Evolutionary conservation across 2,113 vertebrate genomes (phyloP).

Genomic region (Cyanoderma ruficeps): DNA sequence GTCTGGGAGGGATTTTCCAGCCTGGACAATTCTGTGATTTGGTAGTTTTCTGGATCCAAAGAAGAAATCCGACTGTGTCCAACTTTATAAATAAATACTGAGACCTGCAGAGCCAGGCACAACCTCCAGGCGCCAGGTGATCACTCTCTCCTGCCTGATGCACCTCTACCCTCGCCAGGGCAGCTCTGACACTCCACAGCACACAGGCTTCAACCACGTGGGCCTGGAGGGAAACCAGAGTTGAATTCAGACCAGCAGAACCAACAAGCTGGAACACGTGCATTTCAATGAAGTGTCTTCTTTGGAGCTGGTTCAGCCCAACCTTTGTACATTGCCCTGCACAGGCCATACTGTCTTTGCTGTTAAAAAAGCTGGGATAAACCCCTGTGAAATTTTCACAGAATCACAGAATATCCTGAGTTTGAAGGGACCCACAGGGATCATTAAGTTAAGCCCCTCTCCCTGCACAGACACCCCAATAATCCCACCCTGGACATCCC

Average conservation of each 20-base stretch:
- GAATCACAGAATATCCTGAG: not conserved
- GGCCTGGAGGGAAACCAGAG: not conserved
- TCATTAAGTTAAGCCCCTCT: accelerated
- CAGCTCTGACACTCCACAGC: not conserved
- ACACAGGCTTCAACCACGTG: not conserved
- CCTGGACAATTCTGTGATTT: not conserved
- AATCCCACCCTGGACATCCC: no score
- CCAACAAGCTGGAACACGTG: not conserved
- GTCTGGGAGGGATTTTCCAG: not conserved
- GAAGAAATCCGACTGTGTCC: not conserved
- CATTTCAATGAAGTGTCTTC: not conserved
- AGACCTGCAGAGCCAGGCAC: not conserved
- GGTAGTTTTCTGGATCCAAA: not conserved
- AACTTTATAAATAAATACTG: not conserved
- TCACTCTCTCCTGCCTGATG: not conserved
- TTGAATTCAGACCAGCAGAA: not conserved
- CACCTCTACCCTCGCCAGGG: not conserved
- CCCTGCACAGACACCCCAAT: not conserved
- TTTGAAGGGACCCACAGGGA: not conserved
- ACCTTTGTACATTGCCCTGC: not conserved
- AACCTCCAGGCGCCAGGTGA: not conserved
- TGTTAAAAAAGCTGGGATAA: not conserved
- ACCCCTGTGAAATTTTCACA: not conserved
- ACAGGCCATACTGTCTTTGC: not conserved
- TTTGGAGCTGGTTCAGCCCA: not conserved